Conservation (phyloP, 2,113 vertebrate species). For the Danionella cerebrum region DNA sequence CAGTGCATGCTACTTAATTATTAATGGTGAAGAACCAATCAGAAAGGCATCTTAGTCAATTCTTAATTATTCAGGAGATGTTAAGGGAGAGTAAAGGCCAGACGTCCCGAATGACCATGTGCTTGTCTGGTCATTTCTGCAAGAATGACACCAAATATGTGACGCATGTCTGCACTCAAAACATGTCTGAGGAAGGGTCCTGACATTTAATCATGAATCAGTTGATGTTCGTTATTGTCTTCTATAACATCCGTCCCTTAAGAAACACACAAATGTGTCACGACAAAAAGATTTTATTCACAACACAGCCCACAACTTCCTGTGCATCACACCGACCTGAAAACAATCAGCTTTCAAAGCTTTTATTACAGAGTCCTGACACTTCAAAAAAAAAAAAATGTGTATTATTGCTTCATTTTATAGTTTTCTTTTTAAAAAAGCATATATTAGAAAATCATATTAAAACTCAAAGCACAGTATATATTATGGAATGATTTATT, state of each 20-base stretch:
- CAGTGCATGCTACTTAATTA: slow-evolving; percentile 26
- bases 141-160: neutral
- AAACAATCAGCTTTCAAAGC: no score
- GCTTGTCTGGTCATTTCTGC: neutral
- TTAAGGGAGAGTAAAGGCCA: neutral
- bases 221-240: no score
- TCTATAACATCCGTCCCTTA: neutral
- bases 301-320: no score
- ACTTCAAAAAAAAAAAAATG: no score
- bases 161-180: neutral
- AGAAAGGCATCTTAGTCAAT: neutral
- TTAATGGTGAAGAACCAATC: slow-evolving; percentile 20
- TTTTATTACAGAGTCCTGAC: no score
- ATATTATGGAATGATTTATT: no score
- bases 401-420: no score
- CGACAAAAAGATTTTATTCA: no score
- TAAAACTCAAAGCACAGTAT: no score
- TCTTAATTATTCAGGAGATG: slow-evolving; percentile 22
- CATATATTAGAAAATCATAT: no score
- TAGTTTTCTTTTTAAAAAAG: no score
- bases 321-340: no score
- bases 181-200: neutral
- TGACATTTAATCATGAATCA: neutral
- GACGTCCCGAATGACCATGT: slow-evolving; percentile 15
- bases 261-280: neutral